A percentile compares a stretch with the other conserved stretches of the same genome.
phyloP scores from a whole-genome alignment of 2,797 vertebrate genomes.

The Chiroxiphia lanceolata region DNA sequence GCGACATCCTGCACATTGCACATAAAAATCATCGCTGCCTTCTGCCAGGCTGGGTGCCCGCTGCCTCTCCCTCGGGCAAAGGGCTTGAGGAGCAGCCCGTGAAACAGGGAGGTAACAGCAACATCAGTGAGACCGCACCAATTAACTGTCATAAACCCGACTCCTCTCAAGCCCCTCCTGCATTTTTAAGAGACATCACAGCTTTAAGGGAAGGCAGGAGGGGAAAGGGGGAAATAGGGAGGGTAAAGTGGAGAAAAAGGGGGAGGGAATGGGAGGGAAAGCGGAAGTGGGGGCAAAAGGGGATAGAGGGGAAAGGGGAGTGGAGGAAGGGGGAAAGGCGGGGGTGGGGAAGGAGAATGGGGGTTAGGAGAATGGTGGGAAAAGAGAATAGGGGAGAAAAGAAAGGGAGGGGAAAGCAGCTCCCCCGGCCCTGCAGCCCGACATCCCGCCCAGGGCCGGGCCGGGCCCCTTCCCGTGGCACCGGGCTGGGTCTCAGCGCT shows the following conservation, averaged over 20 bases:
- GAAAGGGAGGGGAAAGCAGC: background rate
- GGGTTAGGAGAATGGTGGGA: no score
- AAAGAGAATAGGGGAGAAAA: background rate
- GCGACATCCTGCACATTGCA: background rate
- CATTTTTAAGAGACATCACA: background rate
- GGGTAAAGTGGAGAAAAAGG: background rate
- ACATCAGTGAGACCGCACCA: background rate
- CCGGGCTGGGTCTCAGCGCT: background rate
- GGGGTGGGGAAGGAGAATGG: no score
- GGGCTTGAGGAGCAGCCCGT: rapidly evolving
- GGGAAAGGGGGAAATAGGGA: background rate
- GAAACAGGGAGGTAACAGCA: no score
- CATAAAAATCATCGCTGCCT: background rate
- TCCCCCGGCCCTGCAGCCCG: no score
- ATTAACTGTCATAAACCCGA: background rate
- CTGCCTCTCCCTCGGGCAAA: background rate
- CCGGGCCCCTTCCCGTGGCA: background rate
- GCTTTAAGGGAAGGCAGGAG: background rate
- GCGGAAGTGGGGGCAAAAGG: no score
- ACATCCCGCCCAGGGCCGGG: background rate
- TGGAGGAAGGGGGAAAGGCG: background rate
- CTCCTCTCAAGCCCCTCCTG: background rate
- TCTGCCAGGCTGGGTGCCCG: background rate
- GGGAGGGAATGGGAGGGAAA: background rate
- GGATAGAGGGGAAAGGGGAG: background rate